Base-by-base conservation (phyloP, 1,140 invertebrate species). In the Dreissena rostriformis region DNA sequence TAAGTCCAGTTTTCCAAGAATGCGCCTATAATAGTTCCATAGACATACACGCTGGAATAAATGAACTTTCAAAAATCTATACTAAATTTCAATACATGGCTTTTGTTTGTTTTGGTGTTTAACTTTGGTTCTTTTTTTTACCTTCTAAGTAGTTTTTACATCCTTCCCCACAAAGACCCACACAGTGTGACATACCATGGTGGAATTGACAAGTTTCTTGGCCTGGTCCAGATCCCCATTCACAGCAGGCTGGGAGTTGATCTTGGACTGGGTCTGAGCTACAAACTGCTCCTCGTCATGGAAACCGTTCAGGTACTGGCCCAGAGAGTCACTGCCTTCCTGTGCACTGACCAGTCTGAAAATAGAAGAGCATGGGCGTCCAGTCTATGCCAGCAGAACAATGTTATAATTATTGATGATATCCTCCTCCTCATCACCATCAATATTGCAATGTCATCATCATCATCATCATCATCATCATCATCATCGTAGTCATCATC, bases 211-310 rank as follows among this genome's bases (percentile, higher is more conserved):
- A 15, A 96, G 95, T 86, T 90, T 78, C 90, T 96, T 94, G 79
- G 96, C 95, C 90, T 92, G 85, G 28, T 90, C 88, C 17, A 89
- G 89, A 75, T 90, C 92, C 61, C 76, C 88, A 52, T 87, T 92
- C 66, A 96, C 96, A 52, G 96, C 94, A 28, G 96, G 95, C 67
- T 96, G 95, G 63, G 86, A 91, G 88, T 97, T 96, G 10, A 97
- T 94, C 92, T 96, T 96, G 61, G 93, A 94, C 89, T 96, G 96
- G 14, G 96, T 96, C 76, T 91, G 96, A 88, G 97, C 97, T 57
- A 98, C 95, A 95, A 97, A 98, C 88, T 96, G 96, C 87, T 97
- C 96, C 92, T 98, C 98, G 82, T 96, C 96, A 90, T 97, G 96
- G 88, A 98, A 96, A 52, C 97, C 96, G 86, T 96, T 97, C 86